Base-by-base conservation (phyloP, 64 coral and sea anemone genomes). In the Platygyra sinensis region DNA sequence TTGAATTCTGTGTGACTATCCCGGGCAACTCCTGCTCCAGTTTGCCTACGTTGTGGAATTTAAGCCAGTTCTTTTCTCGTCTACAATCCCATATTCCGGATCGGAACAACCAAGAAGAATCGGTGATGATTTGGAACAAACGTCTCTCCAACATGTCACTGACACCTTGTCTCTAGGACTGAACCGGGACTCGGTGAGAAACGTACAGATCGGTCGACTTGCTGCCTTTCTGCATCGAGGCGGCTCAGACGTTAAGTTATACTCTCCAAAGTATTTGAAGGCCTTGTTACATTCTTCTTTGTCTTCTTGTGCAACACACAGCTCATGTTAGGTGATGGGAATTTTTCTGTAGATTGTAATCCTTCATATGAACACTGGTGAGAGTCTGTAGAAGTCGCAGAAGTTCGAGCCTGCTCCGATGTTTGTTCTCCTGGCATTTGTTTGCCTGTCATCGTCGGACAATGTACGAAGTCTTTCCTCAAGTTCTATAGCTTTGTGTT, bases 81-180 rank as follows among this genome's bases (percentile, higher is more conserved):
- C 72, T 3, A 94, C 20, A 18, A 87, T 88, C 46, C 95, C 95
- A 88, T 91, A 94, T 28, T 90, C 62, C 10, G 27, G 78, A 67
- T 97, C 88, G 17, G 63, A 39, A 39, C 95, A 97, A 10, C 95
- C 95, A 52, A 97, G 27, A 39, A 76, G 76, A 61, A 97, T 81
- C 18, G 54, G 60, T 11, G 87, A 85, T 6, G 60, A 72, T 17
- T 76, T 67, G 63, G 33, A 60, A 52, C 95, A 97, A 75, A 88
- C 82, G 50, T 90, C 88, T 20, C 74, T 72, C 39, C 72, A 89
- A 52, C 95, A 97, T 38, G 86, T 84, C 38, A 88, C 51, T 6
- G 65, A 25, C 17, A 94, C 88, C 38, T 64, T 55, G 42, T 96
- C 95, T 20, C 75, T 54, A 71, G 75, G 13, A 79, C 67, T 52